Conservation (phyloP, 2,797 vertebrate species). For the Furcifer pardalis region DNA sequence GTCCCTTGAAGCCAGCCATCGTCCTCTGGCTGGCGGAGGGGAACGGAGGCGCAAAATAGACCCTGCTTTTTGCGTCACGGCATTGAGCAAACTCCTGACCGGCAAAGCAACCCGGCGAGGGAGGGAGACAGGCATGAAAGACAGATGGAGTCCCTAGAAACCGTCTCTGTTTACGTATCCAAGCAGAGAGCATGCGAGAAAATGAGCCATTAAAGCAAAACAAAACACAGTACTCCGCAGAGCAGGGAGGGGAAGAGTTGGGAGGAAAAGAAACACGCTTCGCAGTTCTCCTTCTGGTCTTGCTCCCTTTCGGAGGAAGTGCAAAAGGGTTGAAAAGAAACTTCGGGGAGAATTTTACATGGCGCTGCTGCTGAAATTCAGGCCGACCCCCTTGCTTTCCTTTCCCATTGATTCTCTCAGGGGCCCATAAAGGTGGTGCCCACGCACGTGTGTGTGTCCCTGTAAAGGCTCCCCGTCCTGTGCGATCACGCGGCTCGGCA, state of each 20-base stretch:
- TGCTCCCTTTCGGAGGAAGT: background rate
- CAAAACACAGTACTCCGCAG: background rate
- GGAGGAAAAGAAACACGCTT: background rate
- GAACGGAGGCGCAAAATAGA: background rate
- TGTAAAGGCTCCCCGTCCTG: no score
- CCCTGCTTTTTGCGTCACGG: background rate
- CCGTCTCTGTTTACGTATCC: slow-evolving; percentile 74
- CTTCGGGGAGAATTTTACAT: no score
- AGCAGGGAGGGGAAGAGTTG: background rate
- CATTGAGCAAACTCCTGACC: background rate
- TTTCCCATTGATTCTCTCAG: no score
- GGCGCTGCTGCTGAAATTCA: no score
- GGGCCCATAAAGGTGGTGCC: no score
- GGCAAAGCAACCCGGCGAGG: no score
- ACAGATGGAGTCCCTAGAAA: slow-evolving; percentile 62
- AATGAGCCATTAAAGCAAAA: slow-evolving; percentile 17
- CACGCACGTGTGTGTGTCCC: no score
- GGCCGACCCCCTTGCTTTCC: no score
- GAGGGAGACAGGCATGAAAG: slow-evolving; percentile 57
- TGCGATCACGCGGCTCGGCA: no score
- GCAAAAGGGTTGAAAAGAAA: no score
- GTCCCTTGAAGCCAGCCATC: no score
- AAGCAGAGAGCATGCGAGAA: slow-evolving; percentile 74
- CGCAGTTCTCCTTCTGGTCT: background rate
- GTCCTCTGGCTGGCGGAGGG: background rate